phyloP scores from a whole-genome alignment of 2,113 vertebrate genomes.

The Tachysurus fulvidraco region DNA sequence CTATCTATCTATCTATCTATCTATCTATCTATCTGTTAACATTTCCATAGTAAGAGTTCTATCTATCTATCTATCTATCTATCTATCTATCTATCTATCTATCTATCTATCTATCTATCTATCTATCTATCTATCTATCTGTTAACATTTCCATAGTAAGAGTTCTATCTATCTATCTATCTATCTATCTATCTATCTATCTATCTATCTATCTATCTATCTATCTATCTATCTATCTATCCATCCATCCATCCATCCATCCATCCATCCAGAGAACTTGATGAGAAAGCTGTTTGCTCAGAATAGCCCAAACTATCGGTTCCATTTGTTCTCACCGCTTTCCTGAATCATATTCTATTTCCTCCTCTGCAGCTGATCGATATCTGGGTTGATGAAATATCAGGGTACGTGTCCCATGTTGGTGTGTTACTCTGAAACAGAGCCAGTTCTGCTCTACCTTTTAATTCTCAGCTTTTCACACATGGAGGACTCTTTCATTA shows the following conservation, averaged over 20 bases:
- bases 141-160: too few relatives aligned
- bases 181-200: too few relatives aligned
- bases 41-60: too few relatives aligned
- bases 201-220: too few relatives aligned
- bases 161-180: too few relatives aligned
- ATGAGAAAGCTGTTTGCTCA: slow-evolving; percentile 26
- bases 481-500: slow-evolving; percentile 32
- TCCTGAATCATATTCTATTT: slow-evolving; percentile 38
- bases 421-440: slow-evolving; percentile 25
- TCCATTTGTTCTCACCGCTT: slow-evolving; percentile 11
- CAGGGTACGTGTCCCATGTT: neutral
- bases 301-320: neutral
- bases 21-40: too few relatives aligned
- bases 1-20: too few relatives aligned
- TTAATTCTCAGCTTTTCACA: slow-evolving; percentile 26
- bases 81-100: slow-evolving; percentile 1
- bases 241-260: too few relatives aligned
- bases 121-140: too few relatives aligned
- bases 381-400: slow-evolving; percentile 39
- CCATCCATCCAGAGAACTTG: neutral
- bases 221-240: too few relatives aligned
- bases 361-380: slow-evolving; percentile 44
- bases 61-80: too few relatives aligned
- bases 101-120: too few relatives aligned
- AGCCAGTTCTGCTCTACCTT: slow-evolving; percentile 13